Evolutionary conservation across 1,140 invertebrate species (phyloP).

Genomic region (Harpegnathos saltator): DNA sequence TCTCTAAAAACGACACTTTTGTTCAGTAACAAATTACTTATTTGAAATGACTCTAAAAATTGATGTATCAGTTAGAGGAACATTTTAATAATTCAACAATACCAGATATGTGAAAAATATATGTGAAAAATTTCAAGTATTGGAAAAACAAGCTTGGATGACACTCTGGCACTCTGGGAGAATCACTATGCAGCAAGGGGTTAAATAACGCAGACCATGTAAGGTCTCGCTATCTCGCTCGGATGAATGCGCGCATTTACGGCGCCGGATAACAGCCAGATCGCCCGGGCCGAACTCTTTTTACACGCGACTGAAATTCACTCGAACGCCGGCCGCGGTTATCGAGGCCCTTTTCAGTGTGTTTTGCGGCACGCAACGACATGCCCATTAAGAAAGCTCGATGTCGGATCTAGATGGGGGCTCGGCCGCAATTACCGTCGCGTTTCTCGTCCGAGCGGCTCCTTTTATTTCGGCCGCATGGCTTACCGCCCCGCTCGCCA

Average conservation of each 20-base stretch:
- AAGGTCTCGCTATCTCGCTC: constrained; percentile 16
- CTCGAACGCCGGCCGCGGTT: constrained; percentile 58
- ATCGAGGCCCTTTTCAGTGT: constrained; percentile 44
- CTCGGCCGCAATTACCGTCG: constrained; percentile 57
- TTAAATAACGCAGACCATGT: background rate
- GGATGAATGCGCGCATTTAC: constrained; percentile 6
- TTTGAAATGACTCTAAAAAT: too few species aligned
- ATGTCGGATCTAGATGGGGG: constrained; percentile 56
- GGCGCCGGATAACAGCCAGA: constrained; percentile 31
- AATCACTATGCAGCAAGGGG: too few species aligned
- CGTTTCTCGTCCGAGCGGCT: constrained; percentile 52
- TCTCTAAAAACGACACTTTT: too few species aligned
- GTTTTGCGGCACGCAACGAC: constrained; percentile 61
- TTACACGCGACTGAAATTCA: constrained; percentile 63
- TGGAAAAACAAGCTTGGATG: too few species aligned
- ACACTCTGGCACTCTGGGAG: too few species aligned
- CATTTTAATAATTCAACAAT: too few species aligned
- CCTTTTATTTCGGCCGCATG: constrained; percentile 49
- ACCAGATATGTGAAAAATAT: too few species aligned
- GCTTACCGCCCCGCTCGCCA: constrained; percentile 10
- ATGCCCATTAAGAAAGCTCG: constrained; percentile 65
- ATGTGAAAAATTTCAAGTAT: too few species aligned
- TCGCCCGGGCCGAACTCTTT: constrained; percentile 60
- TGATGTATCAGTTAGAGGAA: too few species aligned
- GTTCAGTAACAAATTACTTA: too few species aligned